Conservation (phyloP, 30 jellyfish, hydroid and myxozoan species). For the Aurelia aurita region DNA sequence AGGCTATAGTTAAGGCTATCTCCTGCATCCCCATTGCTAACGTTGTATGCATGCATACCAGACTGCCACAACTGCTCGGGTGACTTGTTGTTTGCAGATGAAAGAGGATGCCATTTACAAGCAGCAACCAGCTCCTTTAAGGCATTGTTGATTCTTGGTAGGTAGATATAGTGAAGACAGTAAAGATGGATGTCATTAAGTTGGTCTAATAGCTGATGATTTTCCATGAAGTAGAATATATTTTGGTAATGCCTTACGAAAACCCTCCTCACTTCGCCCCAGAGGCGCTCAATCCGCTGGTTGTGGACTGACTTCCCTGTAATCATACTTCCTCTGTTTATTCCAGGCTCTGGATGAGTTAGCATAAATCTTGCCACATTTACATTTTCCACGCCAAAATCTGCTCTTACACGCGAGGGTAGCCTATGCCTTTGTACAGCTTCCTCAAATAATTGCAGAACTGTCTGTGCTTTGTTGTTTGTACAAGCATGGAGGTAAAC, state of each 20-base stretch:
- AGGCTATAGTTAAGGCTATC: too few species aligned
- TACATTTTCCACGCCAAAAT: conserved; percentile 38
- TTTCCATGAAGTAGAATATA: conserved; percentile 30
- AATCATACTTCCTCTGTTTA: conserved; percentile 37
- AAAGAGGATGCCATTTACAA: not conserved
- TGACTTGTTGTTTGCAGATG: not conserved
- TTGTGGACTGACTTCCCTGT: conserved; percentile 53
- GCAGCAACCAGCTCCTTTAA: not conserved
- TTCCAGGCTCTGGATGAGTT: conserved; percentile 9
- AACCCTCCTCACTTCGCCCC: conserved; percentile 57
- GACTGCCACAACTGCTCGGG: not conserved
- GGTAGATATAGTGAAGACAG: not conserved
- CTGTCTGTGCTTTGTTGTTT: conserved; percentile 49
- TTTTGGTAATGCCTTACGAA: conserved; percentile 16
- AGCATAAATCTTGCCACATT: conserved; percentile 64
- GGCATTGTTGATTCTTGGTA: not conserved
- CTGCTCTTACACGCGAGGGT: conserved; percentile 50
- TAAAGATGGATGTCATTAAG: conserved; percentile 30
- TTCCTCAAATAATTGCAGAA: conserved; percentile 27
- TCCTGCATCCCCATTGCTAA: not conserved
- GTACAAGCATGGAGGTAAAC: conserved; percentile 24
- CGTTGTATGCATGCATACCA: not conserved
- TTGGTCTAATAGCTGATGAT: conserved; percentile 42
- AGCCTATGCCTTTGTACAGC: conserved; percentile 45
- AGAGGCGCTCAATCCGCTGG: conserved; percentile 58